A percentile compares a stretch with the other conserved stretches of the same genome.
These are phyloP conservation scores for Mythimna impura DNA, from an alignment of 2,888 invertebrate genomes.

Conservation along the genomic window DNA sequence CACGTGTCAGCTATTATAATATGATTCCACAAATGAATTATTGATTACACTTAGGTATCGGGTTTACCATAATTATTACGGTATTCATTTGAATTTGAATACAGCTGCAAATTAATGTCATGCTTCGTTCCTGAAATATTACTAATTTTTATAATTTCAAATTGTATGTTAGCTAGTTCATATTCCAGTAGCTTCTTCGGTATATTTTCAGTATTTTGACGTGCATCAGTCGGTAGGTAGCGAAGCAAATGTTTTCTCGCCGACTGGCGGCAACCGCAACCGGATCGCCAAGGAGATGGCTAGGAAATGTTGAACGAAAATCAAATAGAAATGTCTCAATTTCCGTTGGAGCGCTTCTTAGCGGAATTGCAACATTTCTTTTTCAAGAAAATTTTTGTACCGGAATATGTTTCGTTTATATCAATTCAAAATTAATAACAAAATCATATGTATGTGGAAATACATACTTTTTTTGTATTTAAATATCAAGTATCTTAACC, in stretches of 20 bases:
- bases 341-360: constrained; percentile 83
- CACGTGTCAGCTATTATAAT: constrained; percentile 47
- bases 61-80: constrained; percentile 29
- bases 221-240: constrained; percentile 67
- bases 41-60: constrained; percentile 35
- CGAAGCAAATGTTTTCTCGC: constrained; percentile 74
- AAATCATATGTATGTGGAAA: constrained; percentile 34
- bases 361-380: constrained; percentile 77
- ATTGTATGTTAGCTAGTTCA: constrained; percentile 4
- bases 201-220: constrained; percentile 56
- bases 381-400: constrained; percentile 71
- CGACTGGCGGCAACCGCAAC: constrained; percentile 73
- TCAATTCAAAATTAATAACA: constrained; percentile 56
- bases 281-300: constrained; percentile 81
- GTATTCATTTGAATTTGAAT: constrained; percentile 27
- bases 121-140: constrained; percentile 4
- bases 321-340: constrained; percentile 88
- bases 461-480: not conserved
- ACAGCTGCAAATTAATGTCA: constrained; percentile 7
- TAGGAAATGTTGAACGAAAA: constrained; percentile 84
- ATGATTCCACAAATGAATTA: constrained; percentile 55
- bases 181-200: constrained; percentile 11
- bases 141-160: not conserved
- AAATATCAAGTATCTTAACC: constrained; percentile 6
- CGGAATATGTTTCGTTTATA: constrained; percentile 73